These are phyloP conservation scores for Passer domesticus DNA, from an alignment of 2,113 vertebrate genomes.

Conservation along the genomic window DNA sequence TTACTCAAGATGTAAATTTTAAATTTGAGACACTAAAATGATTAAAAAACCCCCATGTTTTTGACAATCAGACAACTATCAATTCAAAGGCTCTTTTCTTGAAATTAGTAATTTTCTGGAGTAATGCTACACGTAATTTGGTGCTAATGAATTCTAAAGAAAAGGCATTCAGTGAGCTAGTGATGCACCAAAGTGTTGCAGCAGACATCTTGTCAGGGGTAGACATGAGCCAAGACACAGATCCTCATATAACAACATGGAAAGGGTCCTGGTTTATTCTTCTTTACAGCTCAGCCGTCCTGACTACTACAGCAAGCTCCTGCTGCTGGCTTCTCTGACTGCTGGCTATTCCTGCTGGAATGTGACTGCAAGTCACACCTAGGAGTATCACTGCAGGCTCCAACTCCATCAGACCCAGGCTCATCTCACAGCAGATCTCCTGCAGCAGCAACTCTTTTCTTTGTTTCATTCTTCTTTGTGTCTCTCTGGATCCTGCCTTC, in stretches of 20 bases:
- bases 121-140: rapidly evolving
- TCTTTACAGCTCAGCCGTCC: background rate
- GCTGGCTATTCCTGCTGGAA: background rate
- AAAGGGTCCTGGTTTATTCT: background rate
- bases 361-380: background rate
- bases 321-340: background rate
- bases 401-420: background rate
- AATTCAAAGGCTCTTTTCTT: background rate
- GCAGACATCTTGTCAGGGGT: background rate
- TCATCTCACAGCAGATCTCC: background rate
- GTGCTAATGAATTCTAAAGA: background rate
- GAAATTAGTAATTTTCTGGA: background rate
- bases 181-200: background rate
- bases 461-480: background rate
- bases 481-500: background rate
- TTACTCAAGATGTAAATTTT: background rate
- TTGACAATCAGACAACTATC: background rate
- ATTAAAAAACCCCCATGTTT: background rate
- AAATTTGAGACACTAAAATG: background rate
- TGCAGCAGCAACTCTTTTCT: background rate
- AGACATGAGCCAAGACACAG: background rate
- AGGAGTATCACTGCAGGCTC: background rate
- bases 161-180: background rate
- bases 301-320: background rate
- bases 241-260: background rate